phyloP scores from a whole-genome alignment of 2,797 vertebrate genomes.

The Rhinichthys osculus region DNA sequence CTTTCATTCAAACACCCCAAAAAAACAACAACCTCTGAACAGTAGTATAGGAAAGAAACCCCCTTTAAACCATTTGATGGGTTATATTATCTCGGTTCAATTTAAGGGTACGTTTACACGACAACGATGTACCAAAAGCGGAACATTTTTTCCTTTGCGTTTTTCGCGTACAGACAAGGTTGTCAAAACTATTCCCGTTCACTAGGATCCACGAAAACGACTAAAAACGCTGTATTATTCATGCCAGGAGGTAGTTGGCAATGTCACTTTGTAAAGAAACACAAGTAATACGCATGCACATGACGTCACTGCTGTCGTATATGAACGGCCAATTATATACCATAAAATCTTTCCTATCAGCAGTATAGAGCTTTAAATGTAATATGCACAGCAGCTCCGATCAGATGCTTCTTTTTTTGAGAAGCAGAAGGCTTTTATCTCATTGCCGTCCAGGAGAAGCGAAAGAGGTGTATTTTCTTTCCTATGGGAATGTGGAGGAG shows the following conservation, averaged over 20 bases:
- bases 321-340: neutral
- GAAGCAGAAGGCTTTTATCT: conserved; percentile 2
- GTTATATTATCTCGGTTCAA: neutral
- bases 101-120: too few relatives aligned
- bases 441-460: neutral
- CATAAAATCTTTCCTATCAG: neutral
- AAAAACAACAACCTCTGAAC: neutral
- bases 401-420: neutral
- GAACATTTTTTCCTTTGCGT: too few relatives aligned
- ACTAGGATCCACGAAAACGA: too few relatives aligned
- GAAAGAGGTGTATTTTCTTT: neutral
- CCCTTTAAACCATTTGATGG: neutral
- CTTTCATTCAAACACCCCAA: too few relatives aligned
- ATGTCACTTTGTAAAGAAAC: too few relatives aligned
- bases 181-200: too few relatives aligned
- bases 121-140: too few relatives aligned
- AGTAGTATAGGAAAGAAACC: neutral
- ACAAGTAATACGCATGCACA: too few relatives aligned
- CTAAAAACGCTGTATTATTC: too few relatives aligned
- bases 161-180: too few relatives aligned
- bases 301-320: neutral
- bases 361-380: neutral
- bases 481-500: conserved; percentile 14
- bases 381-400: neutral
- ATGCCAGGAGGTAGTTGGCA: too few relatives aligned